Conservation (phyloP, 1,140 invertebrate genomes). For the Dreissena rostriformis region DNA sequence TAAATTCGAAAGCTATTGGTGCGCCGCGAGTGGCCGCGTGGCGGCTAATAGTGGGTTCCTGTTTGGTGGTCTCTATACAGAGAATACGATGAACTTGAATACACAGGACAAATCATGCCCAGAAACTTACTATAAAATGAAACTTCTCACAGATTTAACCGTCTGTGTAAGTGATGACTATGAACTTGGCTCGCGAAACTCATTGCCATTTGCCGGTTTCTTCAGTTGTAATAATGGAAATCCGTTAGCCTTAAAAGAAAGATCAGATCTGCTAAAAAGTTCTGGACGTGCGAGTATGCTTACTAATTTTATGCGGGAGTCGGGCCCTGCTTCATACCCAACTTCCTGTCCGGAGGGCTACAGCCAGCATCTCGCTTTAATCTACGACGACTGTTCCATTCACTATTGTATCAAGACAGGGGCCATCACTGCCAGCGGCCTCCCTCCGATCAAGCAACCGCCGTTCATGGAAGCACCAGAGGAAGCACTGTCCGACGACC, state of each 20-base stretch:
- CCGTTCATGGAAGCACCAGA: constrained; percentile 60
- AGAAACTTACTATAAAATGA: constrained; percentile 47
- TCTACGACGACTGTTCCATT: constrained; percentile 70
- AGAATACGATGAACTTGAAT: constrained; percentile 26
- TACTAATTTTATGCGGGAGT: constrained; percentile 8
- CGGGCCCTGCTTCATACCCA: constrained; percentile 52
- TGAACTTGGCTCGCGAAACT: constrained; percentile 57
- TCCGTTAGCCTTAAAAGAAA: constrained; percentile 5
- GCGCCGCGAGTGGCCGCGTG: constrained; percentile 53
- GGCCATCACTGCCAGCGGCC: constrained; percentile 51
- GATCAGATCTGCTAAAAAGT: constrained; percentile 48
- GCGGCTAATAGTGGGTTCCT: constrained; percentile 46
- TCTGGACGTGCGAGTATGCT: constrained; percentile 4
- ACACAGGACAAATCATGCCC: neutral
- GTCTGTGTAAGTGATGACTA: constrained; percentile 68
- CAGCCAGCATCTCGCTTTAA: constrained; percentile 67
- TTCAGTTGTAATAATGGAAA: constrained; percentile 57
- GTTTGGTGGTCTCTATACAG: constrained; percentile 46
- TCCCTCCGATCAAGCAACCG: constrained; percentile 60
- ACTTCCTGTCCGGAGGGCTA: constrained; percentile 67
- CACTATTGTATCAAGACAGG: constrained; percentile 68
- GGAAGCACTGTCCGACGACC: neutral
- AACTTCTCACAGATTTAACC: constrained; percentile 36
- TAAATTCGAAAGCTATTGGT: constrained; percentile 61
- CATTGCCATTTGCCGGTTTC: constrained; percentile 68